Percentiles rank a stretch among this genome's conserved stretches.
Evolutionary conservation across 2,113 vertebrate species (phyloP).

Genomic region (Salvelinus alpinus): DNA sequence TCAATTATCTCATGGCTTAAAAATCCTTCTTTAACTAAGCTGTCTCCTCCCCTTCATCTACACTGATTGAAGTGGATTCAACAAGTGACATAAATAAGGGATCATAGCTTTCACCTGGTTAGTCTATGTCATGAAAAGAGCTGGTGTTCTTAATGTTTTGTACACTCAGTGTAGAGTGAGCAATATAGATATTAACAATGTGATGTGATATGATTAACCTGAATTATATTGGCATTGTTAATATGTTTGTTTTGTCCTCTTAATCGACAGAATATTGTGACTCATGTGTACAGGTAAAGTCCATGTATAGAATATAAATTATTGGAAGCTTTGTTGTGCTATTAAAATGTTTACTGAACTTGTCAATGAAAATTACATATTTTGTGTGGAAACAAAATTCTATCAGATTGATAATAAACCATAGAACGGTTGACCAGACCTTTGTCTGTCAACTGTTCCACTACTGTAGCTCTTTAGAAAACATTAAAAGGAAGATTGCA

Average conservation of each 20-base stretch:
- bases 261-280: slow-evolving; percentile 62
- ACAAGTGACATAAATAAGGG: too few species aligned
- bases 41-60: too few species aligned
- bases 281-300: slow-evolving; percentile 59
- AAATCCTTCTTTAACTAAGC: too few species aligned
- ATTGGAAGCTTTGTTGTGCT: slow-evolving; percentile 53
- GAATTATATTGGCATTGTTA: slow-evolving; percentile 47
- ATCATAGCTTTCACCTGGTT: too few species aligned
- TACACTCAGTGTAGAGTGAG: neutral
- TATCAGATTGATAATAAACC: slow-evolving; percentile 69
- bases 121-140: too few species aligned
- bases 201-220: slow-evolving; percentile 32
- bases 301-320: slow-evolving; percentile 57
- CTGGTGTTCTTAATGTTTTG: too few species aligned
- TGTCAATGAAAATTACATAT: slow-evolving; percentile 68
- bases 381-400: slow-evolving; percentile 70
- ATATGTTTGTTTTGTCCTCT: slow-evolving; percentile 42
- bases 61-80: too few species aligned
- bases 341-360: slow-evolving; percentile 58
- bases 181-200: slow-evolving; percentile 43
- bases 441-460: slow-evolving; percentile 23
- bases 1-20: too few species aligned
- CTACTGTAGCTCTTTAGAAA: neutral
- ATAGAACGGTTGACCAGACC: slow-evolving; percentile 36
- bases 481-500: neutral